Base-by-base conservation (phyloP, 1,140 invertebrate genomes). In the Tribolium castaneum region DNA sequence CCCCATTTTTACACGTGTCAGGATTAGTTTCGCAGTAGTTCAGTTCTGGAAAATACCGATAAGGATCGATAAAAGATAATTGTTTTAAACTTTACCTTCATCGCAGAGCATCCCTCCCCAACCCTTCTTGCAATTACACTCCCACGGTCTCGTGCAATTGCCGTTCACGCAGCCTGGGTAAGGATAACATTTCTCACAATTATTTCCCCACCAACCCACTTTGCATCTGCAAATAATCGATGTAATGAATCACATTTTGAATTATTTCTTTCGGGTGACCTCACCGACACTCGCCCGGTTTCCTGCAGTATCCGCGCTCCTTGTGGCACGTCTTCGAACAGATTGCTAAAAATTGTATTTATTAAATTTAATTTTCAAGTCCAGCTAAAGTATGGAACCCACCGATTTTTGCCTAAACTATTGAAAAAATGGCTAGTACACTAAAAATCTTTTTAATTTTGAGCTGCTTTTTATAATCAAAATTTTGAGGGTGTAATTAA, bases 51-150 rank as follows among this genome's bases (percentile, higher is more conserved):
- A 88, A 75, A 75, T 39, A 70, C 39, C 5, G n/a, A 45, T 30
- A 30, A 30, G 1, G 25, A 45, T 45, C 51, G 10, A 59, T 59
- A 30, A 59, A 59, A n/a, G 1, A 19, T 59, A 3, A 25, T 25
- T 25, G 6, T n/a, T 59, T 22, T 59, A 19, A 25, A 22, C 54
- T 30, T 49, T 73, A 89, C 93, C 95, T 92, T 96, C 94, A 84
- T 96, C 94, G 86, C 96, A 97, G 0, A 97, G 90, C 89, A 96
- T 94, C 62, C 95, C 95, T 13, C 95, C 94, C 95, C 95, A 97
- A 54, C 95, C 95, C 0, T 92, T 90, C 78, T 93, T 89, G 85
- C 96, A 97, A 82, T 92, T 92, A 85, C 96, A 97, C 84, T 96
- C 94, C 95, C 95, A 97, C n/a, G 95, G 95, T 22, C 92, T 89